Conservation (phyloP, 64 coral and sea anemone genomes). For the Dendrophyllia cribrosa region DNA sequence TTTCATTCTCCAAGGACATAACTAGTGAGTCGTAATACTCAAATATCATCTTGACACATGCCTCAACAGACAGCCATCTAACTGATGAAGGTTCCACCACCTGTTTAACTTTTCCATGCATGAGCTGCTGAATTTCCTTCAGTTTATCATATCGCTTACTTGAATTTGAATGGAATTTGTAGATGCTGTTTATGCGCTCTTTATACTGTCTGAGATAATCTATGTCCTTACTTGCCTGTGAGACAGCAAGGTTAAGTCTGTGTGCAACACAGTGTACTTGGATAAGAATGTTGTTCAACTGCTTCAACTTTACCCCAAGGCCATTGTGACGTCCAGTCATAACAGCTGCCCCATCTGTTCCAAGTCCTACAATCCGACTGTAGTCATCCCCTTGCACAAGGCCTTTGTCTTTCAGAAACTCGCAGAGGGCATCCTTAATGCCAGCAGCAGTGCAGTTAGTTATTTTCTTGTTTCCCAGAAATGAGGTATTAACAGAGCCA, state of each 20-base stretch:
- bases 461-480: slow-evolving; percentile 60
- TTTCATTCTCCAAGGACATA: slow-evolving; percentile 62
- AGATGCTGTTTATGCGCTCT: slow-evolving; percentile 37
- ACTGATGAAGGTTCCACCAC: slow-evolving; percentile 59
- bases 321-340: slow-evolving; percentile 38
- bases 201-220: slow-evolving; percentile 35
- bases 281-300: slow-evolving; percentile 53
- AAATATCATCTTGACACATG: slow-evolving; percentile 71
- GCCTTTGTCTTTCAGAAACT: slow-evolving; percentile 54
- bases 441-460: slow-evolving; percentile 41
- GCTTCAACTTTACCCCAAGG: slow-evolving; percentile 47
- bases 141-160: slow-evolving; percentile 57
- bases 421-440: slow-evolving; percentile 54
- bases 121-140: slow-evolving; percentile 17
- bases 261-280: slow-evolving; percentile 64
- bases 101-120: slow-evolving; percentile 66
- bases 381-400: slow-evolving; percentile 46
- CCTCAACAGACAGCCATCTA: slow-evolving; percentile 71
- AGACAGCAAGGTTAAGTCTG: slow-evolving; percentile 50
- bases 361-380: slow-evolving; percentile 57
- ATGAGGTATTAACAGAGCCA: slow-evolving; percentile 36
- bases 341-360: slow-evolving; percentile 57
- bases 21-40: slow-evolving; percentile 53
- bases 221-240: slow-evolving; percentile 58
- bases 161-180: slow-evolving; percentile 59